phyloP scores from a whole-genome alignment of 1,140 invertebrate species.

The Drosophila serrata region DNA sequence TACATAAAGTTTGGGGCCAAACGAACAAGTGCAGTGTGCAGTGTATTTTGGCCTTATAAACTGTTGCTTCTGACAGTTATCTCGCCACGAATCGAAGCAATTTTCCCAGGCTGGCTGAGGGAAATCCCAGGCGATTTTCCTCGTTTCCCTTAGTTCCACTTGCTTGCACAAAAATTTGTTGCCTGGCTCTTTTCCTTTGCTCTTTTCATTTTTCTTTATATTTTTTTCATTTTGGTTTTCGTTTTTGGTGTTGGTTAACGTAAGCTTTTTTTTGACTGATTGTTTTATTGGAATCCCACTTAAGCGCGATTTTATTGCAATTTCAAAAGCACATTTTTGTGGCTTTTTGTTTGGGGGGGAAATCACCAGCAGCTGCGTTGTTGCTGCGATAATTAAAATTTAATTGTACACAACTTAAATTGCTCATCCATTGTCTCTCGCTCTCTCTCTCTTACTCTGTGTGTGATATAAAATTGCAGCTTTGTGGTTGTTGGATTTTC shows the following conservation, averaged over 20 bases:
- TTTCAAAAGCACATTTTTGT: conserved; percentile 33
- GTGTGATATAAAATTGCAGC: conserved; percentile 62
- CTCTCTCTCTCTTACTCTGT: conserved; percentile 35
- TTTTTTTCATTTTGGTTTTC: not conserved
- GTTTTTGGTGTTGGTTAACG: not conserved
- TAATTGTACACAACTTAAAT: conserved; percentile 75
- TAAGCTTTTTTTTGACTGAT: conserved; percentile 33
- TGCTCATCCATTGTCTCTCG: conserved; percentile 66
- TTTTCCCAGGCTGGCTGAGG: conserved; percentile 45
- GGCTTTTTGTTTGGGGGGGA: conserved; percentile 14
- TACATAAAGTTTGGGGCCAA: conserved; percentile 9
- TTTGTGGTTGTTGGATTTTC: conserved; percentile 47
- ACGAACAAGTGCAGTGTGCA: conserved; percentile 12
- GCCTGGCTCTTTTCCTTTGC: conserved; percentile 2
- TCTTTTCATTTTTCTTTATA: not conserved
- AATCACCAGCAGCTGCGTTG: conserved; percentile 10
- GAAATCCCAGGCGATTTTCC: conserved; percentile 49
- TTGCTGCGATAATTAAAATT: conserved; percentile 71
- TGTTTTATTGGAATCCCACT: conserved; percentile 37
- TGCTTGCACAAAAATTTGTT: conserved; percentile 29
- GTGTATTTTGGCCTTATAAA: conserved; percentile 59
- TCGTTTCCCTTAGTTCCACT: conserved; percentile 30
- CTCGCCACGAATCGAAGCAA: conserved; percentile 45
- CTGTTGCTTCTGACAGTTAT: conserved; percentile 67
- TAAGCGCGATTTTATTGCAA: conserved; percentile 13